Conservation (phyloP, 1,140 invertebrate species). For the Neomicropteryx cornuta region DNA sequence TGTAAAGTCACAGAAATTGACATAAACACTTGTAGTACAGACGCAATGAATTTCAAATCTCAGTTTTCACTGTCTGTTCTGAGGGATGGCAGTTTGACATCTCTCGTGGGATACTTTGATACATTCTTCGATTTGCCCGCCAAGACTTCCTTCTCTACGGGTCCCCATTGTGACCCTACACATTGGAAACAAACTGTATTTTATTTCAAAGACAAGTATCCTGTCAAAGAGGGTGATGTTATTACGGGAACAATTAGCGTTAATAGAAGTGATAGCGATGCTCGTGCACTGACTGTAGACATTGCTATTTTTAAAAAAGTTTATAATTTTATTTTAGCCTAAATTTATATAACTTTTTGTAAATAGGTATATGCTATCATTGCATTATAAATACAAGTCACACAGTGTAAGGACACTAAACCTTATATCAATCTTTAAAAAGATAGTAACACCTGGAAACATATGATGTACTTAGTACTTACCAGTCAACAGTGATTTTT, state of each 20-base stretch:
- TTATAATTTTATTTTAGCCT: constrained; percentile 36
- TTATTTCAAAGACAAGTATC: constrained; percentile 65
- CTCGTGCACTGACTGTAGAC: constrained; percentile 28
- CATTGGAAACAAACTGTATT: constrained; percentile 97
- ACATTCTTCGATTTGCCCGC: constrained; percentile 71
- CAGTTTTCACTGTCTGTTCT: constrained; percentile 62
- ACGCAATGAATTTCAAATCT: constrained; percentile 71
- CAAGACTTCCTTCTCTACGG: constrained; percentile 58
- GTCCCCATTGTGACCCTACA: constrained; percentile 62
- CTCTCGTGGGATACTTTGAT: constrained; percentile 89
- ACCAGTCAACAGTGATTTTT: too few species aligned
- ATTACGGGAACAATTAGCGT: constrained; percentile 54
- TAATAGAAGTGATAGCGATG: constrained; percentile 30
- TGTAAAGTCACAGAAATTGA: constrained; percentile 58
- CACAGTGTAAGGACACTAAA: too few species aligned
- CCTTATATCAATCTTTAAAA: too few species aligned
- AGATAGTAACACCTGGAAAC: too few species aligned
- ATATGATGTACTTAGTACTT: too few species aligned
- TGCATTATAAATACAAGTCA: too few species aligned
- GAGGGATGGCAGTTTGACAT: constrained; percentile 67
- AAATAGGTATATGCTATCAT: constrained; percentile 1
- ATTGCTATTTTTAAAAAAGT: constrained; percentile 35
- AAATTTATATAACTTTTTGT: constrained; percentile 4
- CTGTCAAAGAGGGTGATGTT: constrained; percentile 62
- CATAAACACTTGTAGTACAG: constrained; percentile 69